Evolutionary conservation across 2,888 invertebrate genomes (phyloP).

Genomic region (Lycia hirtaria): DNA sequence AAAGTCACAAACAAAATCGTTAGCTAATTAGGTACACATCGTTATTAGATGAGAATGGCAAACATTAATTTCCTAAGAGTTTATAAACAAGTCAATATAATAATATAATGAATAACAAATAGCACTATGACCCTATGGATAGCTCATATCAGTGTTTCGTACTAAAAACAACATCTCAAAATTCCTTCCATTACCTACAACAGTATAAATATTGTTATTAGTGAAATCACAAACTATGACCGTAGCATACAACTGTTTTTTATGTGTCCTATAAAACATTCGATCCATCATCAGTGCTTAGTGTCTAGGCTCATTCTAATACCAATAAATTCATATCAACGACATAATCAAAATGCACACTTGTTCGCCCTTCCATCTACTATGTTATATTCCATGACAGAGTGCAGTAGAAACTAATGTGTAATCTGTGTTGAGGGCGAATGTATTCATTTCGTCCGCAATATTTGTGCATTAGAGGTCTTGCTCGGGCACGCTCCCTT

Average conservation of each 20-base stretch:
- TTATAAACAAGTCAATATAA: too few relatives aligned
- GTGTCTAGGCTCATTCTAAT: slow-evolving; percentile 58
- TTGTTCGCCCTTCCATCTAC: slow-evolving; percentile 50
- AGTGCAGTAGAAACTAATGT: slow-evolving; percentile 19
- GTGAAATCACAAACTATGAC: slow-evolving; percentile 22
- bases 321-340: slow-evolving; percentile 75
- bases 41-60: too few relatives aligned
- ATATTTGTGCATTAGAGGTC: slow-evolving; percentile 86
- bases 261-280: slow-evolving; percentile 52
- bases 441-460: slow-evolving; percentile 84
- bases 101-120: too few relatives aligned
- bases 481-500: slow-evolving; percentile 77
- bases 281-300: slow-evolving; percentile 57
- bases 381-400: slow-evolving; percentile 20
- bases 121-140: too few relatives aligned
- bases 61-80: too few relatives aligned
- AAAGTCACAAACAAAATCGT: too few relatives aligned
- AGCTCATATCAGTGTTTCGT: too few relatives aligned
- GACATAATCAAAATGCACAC: slow-evolving; percentile 81
- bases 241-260: slow-evolving; percentile 31
- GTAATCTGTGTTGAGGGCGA: slow-evolving; percentile 53
- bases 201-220: slow-evolving; percentile 15
- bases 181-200: not conserved
- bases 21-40: too few relatives aligned
- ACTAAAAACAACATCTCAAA: too few relatives aligned